Evolutionary conservation across 2,113 vertebrate genomes (phyloP), one percentile per base, ranked within the genome.

Genomic region (Silurus asotus): DNA sequence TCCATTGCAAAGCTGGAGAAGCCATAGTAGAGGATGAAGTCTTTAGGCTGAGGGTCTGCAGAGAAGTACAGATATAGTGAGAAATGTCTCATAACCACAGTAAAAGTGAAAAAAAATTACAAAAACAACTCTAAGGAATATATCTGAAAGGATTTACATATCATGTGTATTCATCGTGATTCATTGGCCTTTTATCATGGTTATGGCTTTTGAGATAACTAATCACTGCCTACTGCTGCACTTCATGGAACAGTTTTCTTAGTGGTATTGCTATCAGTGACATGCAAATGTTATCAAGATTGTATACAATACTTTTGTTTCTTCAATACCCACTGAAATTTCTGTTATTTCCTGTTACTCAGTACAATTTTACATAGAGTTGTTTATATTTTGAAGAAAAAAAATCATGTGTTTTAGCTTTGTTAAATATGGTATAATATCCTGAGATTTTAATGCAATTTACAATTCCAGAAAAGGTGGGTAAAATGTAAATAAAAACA

Each of bases 1-100:
- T 97, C 97, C 88, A 99, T 91, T 1, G 98, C 97, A 94, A 98
- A 98, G 56, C 96, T 95, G 48, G 98, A 98, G 93, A 99, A 99
- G 90, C 97, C 97, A 15, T 97, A 99, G 93, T 97, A 99, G 84
- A 97, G 95, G 53, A 97, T 95, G n/a, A 95, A 93, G 87, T 96
- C 94, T 87, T 93, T 96, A 10, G 97, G 97, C 96, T 97, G 97
- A 0, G 96, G 93, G 92, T 97, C 98, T 99, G 88, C 72, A 94
- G 86, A 84, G 14, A 87, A 88, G 88, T 3, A 89, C 19, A 84
- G 25, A 89, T 70, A 64, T 20, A 78, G 6, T 70, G n/a, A 49
- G 37, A 51, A 61, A 37, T 56, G 49, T 13, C 15, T 0, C 11
- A 9, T 51, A 20, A 6, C 9, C 4, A 49, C 28, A 75, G 6